phyloP scores from a whole-genome alignment of 2,888 invertebrate species.

The Acanthoscelides obtectus region DNA sequence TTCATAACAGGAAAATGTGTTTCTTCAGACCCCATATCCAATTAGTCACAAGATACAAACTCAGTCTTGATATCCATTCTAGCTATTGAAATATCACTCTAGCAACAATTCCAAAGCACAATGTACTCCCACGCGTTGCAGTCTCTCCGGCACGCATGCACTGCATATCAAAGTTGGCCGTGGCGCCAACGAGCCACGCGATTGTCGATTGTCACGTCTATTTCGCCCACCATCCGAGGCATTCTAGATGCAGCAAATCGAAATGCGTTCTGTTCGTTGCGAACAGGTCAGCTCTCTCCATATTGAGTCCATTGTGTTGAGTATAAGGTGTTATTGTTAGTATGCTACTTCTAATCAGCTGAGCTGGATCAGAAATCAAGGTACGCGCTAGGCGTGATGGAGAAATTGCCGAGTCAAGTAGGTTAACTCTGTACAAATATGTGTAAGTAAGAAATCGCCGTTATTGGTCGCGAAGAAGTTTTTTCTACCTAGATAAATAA shows the following conservation, averaged over 20 bases:
- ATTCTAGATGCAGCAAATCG: neutral
- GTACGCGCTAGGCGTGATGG: too few relatives aligned
- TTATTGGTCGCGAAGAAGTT: too few relatives aligned
- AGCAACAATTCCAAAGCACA: neutral
- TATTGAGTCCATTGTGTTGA: neutral
- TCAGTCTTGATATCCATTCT: neutral
- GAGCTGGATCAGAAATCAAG: neutral
- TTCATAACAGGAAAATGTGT: too few relatives aligned
- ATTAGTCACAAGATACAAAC: too few relatives aligned
- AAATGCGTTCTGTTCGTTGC: neutral
- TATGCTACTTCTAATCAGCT: neutral
- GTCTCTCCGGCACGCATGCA: neutral
- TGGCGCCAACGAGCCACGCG: neutral
- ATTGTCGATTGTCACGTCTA: neutral
- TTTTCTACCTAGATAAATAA: too few relatives aligned
- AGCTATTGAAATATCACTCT: neutral
- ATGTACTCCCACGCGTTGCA: neutral
- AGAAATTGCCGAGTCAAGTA: too few relatives aligned
- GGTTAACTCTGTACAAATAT: too few relatives aligned
- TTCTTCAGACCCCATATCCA: too few relatives aligned
- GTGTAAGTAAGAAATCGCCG: too few relatives aligned
- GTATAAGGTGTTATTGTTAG: neutral
- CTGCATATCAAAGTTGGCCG: neutral
- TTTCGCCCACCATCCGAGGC: neutral
- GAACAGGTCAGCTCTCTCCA: neutral